phyloP scores from a whole-genome alignment of 2,113 vertebrate species.

The Haemorhous mexicanus region DNA sequence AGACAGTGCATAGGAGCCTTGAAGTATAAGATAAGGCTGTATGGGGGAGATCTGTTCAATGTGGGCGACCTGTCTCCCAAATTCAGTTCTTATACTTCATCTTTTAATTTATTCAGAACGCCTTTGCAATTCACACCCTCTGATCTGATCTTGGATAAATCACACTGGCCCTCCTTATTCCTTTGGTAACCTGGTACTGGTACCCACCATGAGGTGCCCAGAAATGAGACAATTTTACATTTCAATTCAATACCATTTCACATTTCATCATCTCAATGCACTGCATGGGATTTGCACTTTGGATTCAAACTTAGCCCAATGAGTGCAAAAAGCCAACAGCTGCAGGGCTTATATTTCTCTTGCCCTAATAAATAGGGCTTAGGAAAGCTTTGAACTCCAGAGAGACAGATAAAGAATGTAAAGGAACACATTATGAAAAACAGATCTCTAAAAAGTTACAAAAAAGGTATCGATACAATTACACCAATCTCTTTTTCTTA shows the following conservation, averaged over 20 bases:
- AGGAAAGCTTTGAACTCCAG: background rate
- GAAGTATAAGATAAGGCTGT: background rate
- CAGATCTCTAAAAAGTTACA: background rate
- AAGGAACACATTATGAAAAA: background rate
- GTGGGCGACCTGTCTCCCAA: slow-evolving; percentile 37
- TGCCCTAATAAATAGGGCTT: background rate
- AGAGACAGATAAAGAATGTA: background rate
- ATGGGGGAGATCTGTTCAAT: slow-evolving; percentile 38
- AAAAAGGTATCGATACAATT: background rate
- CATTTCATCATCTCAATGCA: background rate
- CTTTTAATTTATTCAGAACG: slow-evolving; percentile 39
- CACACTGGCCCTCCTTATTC: background rate
- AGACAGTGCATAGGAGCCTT: background rate
- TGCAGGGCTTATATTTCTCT: background rate
- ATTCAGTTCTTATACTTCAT: slow-evolving; percentile 38
- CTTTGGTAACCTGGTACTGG: background rate
- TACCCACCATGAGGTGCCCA: background rate
- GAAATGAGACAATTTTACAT: background rate
- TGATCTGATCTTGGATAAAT: slow-evolving; percentile 23
- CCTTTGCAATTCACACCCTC: slow-evolving; percentile 52
- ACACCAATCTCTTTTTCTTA: background rate
- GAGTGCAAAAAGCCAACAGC: background rate
- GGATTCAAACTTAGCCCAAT: background rate
- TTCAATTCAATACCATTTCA: background rate
- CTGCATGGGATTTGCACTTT: background rate